Base-by-base conservation (phyloP, 2,888 invertebrate species). In the Bombylius discolor region DNA sequence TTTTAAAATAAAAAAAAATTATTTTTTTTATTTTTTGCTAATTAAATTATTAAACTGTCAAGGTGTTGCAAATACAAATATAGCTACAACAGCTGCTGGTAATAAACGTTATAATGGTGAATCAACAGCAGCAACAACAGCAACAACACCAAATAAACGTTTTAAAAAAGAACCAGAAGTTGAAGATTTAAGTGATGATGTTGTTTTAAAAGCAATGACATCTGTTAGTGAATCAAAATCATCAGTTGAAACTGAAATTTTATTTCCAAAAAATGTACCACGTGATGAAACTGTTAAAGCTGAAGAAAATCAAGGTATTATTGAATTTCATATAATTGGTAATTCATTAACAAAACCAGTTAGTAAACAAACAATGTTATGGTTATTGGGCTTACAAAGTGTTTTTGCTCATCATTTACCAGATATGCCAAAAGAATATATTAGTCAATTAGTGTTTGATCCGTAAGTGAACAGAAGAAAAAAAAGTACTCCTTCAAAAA, bases 401-500 rank as follows among this genome's bases (percentile, higher is more conserved):
- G 91, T 98, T 0, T 96, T 98, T 71, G 90, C 94, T 0, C 89
- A 92, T 67, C 98, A 98, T 68, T 75, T 99, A 58, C 96, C 98
- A 0, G 83, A 91, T 69, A 99, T 99, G 97, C 97, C 97, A 0
- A 89, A 92, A 62, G 95, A 96, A 72, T 98, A 98, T 70, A 96
- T 98, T 63, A 93, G 93, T 1, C 86, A 97, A 64, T 76, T 97
- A 51, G 87, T 97, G 1, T 97, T 97, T 72, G 97, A 98, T 73
- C 85, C 88, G 87, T 88, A 73, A 82, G 85, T 81, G 23, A 23
- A 23, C 23, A 23, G 3, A 23, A 23, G 23, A 23, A 1, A 23
- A 23, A 23, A 23, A 23, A 23, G 3, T 23, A 23, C 23, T 23
- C 23, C 23, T 49, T 31, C 14, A 8, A 56, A 44, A 23, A 3